Base-by-base conservation (phyloP, 2,113 vertebrate species). In the Oryzias woworae region DNA sequence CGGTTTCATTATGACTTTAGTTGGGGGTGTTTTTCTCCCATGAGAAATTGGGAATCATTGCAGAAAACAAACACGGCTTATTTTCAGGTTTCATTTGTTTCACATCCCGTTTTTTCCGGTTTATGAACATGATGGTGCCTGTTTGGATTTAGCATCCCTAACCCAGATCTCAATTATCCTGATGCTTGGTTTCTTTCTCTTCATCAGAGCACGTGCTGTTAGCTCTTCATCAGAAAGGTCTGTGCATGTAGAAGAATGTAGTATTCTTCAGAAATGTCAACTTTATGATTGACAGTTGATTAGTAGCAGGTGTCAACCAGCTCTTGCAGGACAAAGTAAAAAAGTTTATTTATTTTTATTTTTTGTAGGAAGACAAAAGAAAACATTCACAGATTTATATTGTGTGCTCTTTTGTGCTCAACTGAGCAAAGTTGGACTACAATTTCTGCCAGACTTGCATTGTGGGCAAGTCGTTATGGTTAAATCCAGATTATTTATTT, bases 221-320 rank as follows among this genome's bases (percentile, higher is more conserved):
- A 16, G 22, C 49, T 54, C 53, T 62, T 65, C 22, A 44, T 1
- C 28, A 36, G 47, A 10, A 62, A 64, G n/a, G 75, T 73, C 20
- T 77, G 50, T 71, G 74, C 65, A 62, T 68, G 78, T 73, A 62
- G 26, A 71, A 77, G 81, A 83, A 80, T 86, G 80, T 28, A 62
- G 48, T 44, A 53, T 20, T 44, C 47, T 71, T 26, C 22, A 6
- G 36, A 51, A 15, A 54, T 77, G 73, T 67, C 64, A 74, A 60
- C 1, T 1, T 24, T 56, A 44, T 36, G 47, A 46, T 28, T 63
- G 56, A 24, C 1, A 52, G 52, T 54, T 36, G 28, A 69, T 43
- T 55, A 10, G 23, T 4, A 44, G 31, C 23, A 18, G 41, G 22
- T 16, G 4, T 59, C 41, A 31, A 13, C 7, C 26, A 17, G 66